These are phyloP conservation scores for Anagyrus pseudococci DNA, from an alignment of 2,888 invertebrate species.

Conservation along the genomic window DNA sequence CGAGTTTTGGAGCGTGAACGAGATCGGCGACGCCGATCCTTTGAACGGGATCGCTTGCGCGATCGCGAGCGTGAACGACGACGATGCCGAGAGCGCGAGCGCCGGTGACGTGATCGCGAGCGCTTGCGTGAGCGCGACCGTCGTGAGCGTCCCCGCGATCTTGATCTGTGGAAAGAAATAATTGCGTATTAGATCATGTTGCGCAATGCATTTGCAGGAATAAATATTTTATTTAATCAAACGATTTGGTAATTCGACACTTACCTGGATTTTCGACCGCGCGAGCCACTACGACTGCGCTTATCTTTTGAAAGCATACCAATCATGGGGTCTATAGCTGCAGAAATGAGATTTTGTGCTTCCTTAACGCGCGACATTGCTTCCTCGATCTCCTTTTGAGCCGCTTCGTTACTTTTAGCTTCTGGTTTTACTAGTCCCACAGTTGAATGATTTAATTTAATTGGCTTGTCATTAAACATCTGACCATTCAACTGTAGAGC, in stretches of 20 bases:
- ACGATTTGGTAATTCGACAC: slow-evolving; percentile 44
- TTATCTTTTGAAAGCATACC: slow-evolving; percentile 87
- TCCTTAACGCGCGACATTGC: slow-evolving; percentile 97
- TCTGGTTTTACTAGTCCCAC: slow-evolving; percentile 92
- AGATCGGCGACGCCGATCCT: slow-evolving; percentile 55
- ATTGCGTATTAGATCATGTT: background rate
- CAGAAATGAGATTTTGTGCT: slow-evolving; percentile 92
- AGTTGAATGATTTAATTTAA: slow-evolving; percentile 87
- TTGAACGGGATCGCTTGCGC: slow-evolving; percentile 54
- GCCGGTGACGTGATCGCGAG: slow-evolving; percentile 62
- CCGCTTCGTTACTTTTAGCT: slow-evolving; percentile 94
- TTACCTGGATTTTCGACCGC: slow-evolving; percentile 55
- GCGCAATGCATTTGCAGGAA: no score
- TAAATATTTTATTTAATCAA: background rate
- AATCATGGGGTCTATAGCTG: slow-evolving; percentile 91
- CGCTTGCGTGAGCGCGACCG: slow-evolving; percentile 56
- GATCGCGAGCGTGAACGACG: slow-evolving; percentile 66
- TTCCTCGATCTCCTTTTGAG: slow-evolving; percentile 94
- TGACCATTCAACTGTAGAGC: slow-evolving; percentile 86
- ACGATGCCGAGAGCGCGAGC: slow-evolving; percentile 67
- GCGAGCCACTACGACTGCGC: slow-evolving; percentile 67
- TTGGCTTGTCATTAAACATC: slow-evolving; percentile 74
- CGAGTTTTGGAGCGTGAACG: slow-evolving; percentile 56
- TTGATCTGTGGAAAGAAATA: slow-evolving; percentile 64
- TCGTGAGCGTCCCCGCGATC: slow-evolving; percentile 64